Conservation (phyloP, 2,888 invertebrate species). For the Hypena proboscidalis region DNA sequence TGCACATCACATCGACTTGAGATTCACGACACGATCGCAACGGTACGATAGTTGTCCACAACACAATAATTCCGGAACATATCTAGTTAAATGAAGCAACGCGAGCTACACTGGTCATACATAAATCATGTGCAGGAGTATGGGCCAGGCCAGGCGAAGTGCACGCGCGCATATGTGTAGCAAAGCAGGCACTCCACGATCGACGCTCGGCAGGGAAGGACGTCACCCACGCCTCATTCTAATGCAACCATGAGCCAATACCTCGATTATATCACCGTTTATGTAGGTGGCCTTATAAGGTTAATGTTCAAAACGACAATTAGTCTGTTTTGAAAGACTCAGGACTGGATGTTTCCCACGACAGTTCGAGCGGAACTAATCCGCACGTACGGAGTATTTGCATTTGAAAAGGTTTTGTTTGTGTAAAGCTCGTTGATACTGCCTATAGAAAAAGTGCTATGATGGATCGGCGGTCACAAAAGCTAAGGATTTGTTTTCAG, state of each 20-base stretch:
- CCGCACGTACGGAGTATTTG: conserved; percentile 79
- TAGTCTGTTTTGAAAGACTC: conserved; percentile 40
- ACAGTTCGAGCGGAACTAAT: conserved; percentile 71
- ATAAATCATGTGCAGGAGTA: conserved; percentile 74
- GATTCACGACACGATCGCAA: conserved; percentile 68
- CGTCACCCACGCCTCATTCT: conserved; percentile 70
- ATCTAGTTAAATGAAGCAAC: conserved; percentile 76
- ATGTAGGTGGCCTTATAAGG: conserved; percentile 84
- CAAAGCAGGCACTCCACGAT: conserved; percentile 59
- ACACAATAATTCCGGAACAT: conserved; percentile 77
- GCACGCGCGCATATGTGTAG: conserved; percentile 66
- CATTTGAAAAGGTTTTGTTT: conserved; percentile 83
- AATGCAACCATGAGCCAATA: conserved; percentile 70
- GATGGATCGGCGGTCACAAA: conserved; percentile 77
- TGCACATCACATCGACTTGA: conserved; percentile 46
- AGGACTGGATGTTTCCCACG: conserved; percentile 75
- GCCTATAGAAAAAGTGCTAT: conserved; percentile 78
- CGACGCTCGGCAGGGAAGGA: conserved; percentile 69
- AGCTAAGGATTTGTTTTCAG: conserved; percentile 80
- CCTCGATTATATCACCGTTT: conserved; percentile 79
- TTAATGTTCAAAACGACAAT: conserved; percentile 72
- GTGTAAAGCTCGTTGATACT: conserved; percentile 74
- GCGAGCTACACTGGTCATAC: conserved; percentile 67
- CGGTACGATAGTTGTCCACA: conserved; percentile 63
- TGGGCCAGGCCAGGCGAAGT: conserved; percentile 33